Percentiles rank a stretch among this genome's conserved stretches.
phyloP scores from a whole-genome alignment of 2,113 vertebrate genomes.

The Sinocyclocheilus grahami region DNA sequence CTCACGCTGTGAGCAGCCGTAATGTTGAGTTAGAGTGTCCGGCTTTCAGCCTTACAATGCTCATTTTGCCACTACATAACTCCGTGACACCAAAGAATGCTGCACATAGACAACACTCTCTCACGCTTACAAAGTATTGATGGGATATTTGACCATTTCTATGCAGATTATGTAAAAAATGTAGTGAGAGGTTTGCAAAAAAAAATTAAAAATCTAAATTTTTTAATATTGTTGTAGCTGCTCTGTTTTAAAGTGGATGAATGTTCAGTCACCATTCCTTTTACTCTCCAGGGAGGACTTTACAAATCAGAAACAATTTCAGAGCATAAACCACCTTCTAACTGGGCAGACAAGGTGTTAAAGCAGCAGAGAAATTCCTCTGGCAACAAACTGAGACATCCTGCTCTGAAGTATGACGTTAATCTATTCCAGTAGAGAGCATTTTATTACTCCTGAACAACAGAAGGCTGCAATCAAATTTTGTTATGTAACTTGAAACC shows the following conservation, averaged over 20 bases:
- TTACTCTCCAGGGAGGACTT: background rate
- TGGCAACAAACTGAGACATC: constrained; percentile 40
- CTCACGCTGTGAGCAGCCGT: background rate
- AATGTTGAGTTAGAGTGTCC: background rate
- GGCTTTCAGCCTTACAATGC: background rate
- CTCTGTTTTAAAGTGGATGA: background rate
- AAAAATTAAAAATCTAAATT: background rate
- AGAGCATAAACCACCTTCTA: constrained; percentile 55
- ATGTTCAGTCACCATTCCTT: background rate
- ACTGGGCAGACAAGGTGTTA: constrained; percentile 63
- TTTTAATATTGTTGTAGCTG: background rate
- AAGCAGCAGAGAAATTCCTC: constrained; percentile 57
- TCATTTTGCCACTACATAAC: background rate
- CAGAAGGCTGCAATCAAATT: background rate
- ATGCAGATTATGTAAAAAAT: background rate
- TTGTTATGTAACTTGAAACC: constrained; percentile 15
- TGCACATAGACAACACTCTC: background rate
- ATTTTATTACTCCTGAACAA: constrained; percentile 25
- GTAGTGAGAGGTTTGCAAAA: background rate
- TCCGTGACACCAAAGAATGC: background rate
- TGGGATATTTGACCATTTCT: background rate
- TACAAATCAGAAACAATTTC: constrained; percentile 9
- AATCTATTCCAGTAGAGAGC: constrained; percentile 56
- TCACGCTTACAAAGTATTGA: background rate
- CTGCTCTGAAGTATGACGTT: constrained; percentile 54